A percentile compares a stretch with the other conserved stretches of the same genome.
These are phyloP conservation scores for Elanoides forficatus DNA, from an alignment of 2,113 vertebrate species.

Conservation along the genomic window DNA sequence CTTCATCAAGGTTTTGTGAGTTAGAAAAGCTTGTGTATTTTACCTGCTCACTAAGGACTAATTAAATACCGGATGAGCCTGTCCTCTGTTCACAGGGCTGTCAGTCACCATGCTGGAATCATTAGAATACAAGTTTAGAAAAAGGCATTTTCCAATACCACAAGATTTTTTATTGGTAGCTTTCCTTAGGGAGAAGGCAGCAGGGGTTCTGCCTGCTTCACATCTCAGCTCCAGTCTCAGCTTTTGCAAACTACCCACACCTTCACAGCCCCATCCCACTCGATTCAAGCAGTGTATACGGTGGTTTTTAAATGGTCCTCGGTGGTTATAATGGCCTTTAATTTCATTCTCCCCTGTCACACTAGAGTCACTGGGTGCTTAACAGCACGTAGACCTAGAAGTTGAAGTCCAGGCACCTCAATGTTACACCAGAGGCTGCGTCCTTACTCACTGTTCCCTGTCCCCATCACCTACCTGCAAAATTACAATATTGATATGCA, in stretches of 20 bases:
- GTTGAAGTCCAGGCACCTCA: not conserved
- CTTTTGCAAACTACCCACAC: not conserved
- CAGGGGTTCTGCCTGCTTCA: not conserved
- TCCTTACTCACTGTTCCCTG: fast-evolving
- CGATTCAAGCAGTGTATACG: fast-evolving
- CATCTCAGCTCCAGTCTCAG: not conserved
- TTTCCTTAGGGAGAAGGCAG: not conserved
- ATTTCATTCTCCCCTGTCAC: not conserved
- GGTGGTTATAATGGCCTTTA: not conserved
- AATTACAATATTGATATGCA: fast-evolving
- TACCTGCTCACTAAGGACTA: not conserved
- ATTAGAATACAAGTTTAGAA: not conserved
- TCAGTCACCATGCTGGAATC: not conserved
- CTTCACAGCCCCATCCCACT: not conserved
- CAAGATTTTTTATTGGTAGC: not conserved
- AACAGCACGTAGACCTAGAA: fast-evolving
- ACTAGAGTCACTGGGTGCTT: fast-evolving
- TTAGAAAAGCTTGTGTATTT: not conserved
- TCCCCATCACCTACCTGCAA: not conserved
- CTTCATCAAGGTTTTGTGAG: not conserved
- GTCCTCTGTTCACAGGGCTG: not conserved
- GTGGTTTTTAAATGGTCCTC: not conserved
- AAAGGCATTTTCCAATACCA: not conserved
- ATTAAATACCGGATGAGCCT: not conserved
- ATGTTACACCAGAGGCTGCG: fast-evolving